Base-by-base conservation (phyloP, 53 echinoderm and acorn worm species). In the Echinometra lucunter region DNA sequence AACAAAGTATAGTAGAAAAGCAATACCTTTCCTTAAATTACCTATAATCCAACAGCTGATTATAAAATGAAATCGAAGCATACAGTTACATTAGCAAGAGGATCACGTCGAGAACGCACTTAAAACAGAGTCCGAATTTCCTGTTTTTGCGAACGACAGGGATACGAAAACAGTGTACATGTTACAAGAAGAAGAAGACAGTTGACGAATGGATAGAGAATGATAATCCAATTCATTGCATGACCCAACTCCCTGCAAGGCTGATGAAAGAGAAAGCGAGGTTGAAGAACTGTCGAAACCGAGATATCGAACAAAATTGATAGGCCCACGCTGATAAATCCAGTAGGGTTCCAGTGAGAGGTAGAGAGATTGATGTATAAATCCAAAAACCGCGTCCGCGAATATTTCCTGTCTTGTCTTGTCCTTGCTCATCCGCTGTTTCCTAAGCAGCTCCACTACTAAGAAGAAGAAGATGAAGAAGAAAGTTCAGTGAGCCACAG, bases 161-260 rank as follows among this genome's bases (percentile, higher is more conserved):
- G 23, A 78, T 78, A 78, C 72, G 35, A 30, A 7, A 72, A 78
- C 42, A 42, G 78, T 21, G 42, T 5, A 18, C 19, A n/a, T n/a
- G n/a, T n/a, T n/a, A n/a, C n/a, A n/a, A n/a, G n/a, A 42, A 78
- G 78, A 40, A 78, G 35, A 6, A 78, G 78, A 78, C 21, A 78
- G 42, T 17, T 78, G 28, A 78, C 23, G 42, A 78, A 19, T 21
- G 78, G 17, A 78, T 42, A 21, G 4, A 40, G 23, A 19, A n/a
- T n/a, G 21, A 38, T 78, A 78, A 78, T 78, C 78, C 19, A 78
- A 78, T 78, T 42, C 42, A 78, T 78, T 78, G 78, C 78, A 78
- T 42, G 78, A 42, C 38, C 38, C 78, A 78, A 42, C 38, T 78
- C 78, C 78, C 21, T 78, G 78, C 42, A 78, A 21, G 19, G 78